Percentiles rank a stretch among this genome's conserved stretches.
Conservation (phyloP, 1,140 invertebrate species). For the Dendroctonus valens region DNA sequence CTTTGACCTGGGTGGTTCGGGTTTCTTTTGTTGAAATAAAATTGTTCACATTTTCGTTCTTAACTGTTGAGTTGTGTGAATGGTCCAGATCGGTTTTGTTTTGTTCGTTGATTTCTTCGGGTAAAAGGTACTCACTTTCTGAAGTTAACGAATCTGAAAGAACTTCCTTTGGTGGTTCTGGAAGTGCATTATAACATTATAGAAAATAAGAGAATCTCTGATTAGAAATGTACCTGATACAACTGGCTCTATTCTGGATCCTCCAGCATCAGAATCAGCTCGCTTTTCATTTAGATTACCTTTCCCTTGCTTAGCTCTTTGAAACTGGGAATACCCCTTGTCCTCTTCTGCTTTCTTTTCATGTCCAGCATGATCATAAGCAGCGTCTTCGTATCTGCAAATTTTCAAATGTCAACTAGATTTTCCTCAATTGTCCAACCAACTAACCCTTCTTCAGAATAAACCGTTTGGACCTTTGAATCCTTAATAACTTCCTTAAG, state of each 20-base stretch:
- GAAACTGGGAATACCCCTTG: constrained; percentile 47
- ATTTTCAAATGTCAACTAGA: background rate
- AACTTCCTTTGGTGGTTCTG: background rate
- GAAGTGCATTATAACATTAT: background rate
- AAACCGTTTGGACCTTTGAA: constrained; percentile 70
- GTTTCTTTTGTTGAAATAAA: constrained; percentile 52
- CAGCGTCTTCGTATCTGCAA: constrained; percentile 66
- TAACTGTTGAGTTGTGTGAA: too few relatives aligned
- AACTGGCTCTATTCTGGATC: too few relatives aligned
- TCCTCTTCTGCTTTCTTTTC: constrained; percentile 62
- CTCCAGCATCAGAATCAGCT: too few relatives aligned
- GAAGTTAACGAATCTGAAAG: constrained; percentile 15
- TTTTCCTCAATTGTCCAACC: background rate
- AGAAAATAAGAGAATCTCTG: background rate
- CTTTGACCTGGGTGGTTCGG: constrained; percentile 49
- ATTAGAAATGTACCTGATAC: background rate
- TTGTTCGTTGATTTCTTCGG: background rate
- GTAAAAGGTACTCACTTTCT: constrained; percentile 1
- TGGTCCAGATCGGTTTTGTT: background rate
- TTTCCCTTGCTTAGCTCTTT: constrained; percentile 28
- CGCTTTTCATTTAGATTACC: constrained; percentile 15
- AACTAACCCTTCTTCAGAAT: constrained; percentile 67
- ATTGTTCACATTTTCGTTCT: constrained; percentile 27
- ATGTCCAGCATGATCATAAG: constrained; percentile 73
- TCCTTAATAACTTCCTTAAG: constrained; percentile 66